These are phyloP conservation scores for Diaperis boleti DNA, from an alignment of 2,888 invertebrate species.

Conservation along the genomic window DNA sequence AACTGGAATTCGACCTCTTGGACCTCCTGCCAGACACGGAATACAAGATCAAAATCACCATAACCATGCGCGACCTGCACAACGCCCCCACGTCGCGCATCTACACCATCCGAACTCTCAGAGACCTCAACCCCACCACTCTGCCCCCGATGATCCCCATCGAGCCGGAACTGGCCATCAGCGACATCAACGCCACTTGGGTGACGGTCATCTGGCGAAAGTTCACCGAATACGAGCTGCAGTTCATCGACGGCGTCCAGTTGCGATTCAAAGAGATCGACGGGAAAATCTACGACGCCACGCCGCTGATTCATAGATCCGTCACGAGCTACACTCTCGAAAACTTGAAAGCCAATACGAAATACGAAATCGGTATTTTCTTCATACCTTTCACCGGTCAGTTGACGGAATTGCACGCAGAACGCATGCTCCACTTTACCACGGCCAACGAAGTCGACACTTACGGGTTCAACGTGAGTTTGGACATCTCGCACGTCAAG, in stretches of 20 bases:
- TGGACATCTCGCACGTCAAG: slow-evolving; percentile 82
- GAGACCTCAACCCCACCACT: slow-evolving; percentile 67
- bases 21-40: slow-evolving; percentile 82
- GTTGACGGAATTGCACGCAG: slow-evolving; percentile 81
- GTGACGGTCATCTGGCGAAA: slow-evolving; percentile 86
- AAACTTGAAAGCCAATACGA: slow-evolving; percentile 81
- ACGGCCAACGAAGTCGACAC: slow-evolving; percentile 81
- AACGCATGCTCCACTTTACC: slow-evolving; percentile 76
- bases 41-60: slow-evolving; percentile 85
- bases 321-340: slow-evolving; percentile 83
- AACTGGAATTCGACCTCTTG: slow-evolving; percentile 85
- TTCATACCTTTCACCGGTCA: slow-evolving; percentile 87
- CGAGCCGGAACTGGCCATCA: slow-evolving; percentile 79
- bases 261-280: slow-evolving; percentile 86
- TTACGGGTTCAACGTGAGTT: slow-evolving; percentile 84
- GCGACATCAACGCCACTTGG: slow-evolving; percentile 83
- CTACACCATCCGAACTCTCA: slow-evolving; percentile 80
- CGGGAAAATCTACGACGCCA: slow-evolving; percentile 85
- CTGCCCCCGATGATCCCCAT: slow-evolving; percentile 74
- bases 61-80: slow-evolving; percentile 81
- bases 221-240: slow-evolving; percentile 82
- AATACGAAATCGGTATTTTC: slow-evolving; percentile 86
- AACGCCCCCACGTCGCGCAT: slow-evolving; percentile 84
- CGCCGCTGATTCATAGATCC: slow-evolving; percentile 86
- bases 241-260: slow-evolving; percentile 90